These are phyloP conservation scores for Morone chrysops DNA, from an alignment of 2,113 vertebrate species.

Conservation along the genomic window DNA sequence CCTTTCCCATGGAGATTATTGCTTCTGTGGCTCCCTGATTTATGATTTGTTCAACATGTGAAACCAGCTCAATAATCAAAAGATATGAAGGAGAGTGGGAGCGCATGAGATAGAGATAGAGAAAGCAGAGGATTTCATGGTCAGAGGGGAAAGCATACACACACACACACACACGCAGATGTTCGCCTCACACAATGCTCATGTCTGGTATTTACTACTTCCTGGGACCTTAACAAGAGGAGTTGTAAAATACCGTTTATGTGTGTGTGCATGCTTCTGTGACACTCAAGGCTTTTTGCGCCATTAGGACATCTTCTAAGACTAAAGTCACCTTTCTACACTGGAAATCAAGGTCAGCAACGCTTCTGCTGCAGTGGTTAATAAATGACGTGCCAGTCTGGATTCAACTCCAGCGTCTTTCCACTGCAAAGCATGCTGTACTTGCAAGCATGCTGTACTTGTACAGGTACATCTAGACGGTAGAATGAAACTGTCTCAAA, in stretches of 20 bases:
- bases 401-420: not conserved
- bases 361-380: not conserved
- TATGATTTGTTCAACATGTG: constrained; percentile 32
- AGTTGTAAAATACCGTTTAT: constrained; percentile 29
- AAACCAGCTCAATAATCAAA: constrained; percentile 32
- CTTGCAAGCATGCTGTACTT: not conserved
- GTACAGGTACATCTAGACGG: not conserved
- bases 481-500: no score
- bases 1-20: constrained; percentile 51
- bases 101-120: constrained; percentile 10
- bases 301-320: constrained; percentile 1
- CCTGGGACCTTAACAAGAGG: constrained; percentile 39
- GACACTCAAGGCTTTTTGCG: not conserved
- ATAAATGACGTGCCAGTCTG: not conserved
- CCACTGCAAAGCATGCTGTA: no score
- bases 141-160: constrained; percentile 36
- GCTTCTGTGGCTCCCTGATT: constrained; percentile 34
- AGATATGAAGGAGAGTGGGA: constrained; percentile 39
- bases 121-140: constrained; percentile 46
- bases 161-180: not conserved
- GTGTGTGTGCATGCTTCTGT: not conserved
- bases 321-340: not conserved
- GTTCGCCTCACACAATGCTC: constrained; percentile 26
- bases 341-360: not conserved
- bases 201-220: constrained; percentile 67